Conservation (phyloP, 1,140 invertebrate genomes). For the Micrasema minimum region DNA sequence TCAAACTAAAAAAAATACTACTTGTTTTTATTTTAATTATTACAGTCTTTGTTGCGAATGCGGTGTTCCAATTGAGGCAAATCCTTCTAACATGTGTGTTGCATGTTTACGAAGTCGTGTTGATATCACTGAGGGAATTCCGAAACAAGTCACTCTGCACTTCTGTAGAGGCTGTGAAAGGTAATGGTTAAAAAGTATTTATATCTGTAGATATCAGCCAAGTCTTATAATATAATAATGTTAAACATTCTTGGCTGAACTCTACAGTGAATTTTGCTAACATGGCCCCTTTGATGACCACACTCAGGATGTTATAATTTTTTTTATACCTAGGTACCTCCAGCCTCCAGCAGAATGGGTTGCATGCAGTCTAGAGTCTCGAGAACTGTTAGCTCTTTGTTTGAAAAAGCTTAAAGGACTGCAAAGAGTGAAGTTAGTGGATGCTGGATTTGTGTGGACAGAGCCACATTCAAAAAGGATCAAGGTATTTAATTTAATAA, state of each 20-base stretch:
- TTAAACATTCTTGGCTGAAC: too few species aligned
- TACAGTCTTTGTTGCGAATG: slow-evolving; percentile 84
- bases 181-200: slow-evolving; percentile 63
- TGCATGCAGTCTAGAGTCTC: slow-evolving; percentile 88
- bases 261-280: too few species aligned
- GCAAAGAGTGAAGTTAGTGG: slow-evolving; percentile 88
- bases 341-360: slow-evolving; percentile 95
- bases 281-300: too few species aligned
- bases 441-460: slow-evolving; percentile 98
- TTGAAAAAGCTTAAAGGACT: slow-evolving; percentile 94
- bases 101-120: slow-evolving; percentile 89
- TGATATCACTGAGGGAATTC: slow-evolving; percentile 96
- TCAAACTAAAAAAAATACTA: too few species aligned
- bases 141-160: slow-evolving; percentile 90
- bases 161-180: slow-evolving; percentile 94
- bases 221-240: too few species aligned
- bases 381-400: slow-evolving; percentile 92
- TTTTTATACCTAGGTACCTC: slow-evolving; percentile 76
- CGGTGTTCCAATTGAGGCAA: slow-evolving; percentile 86
- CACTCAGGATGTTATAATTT: too few species aligned
- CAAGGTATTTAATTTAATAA: too few species aligned
- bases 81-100: slow-evolving; percentile 98
- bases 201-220: too few species aligned
- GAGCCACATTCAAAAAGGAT: slow-evolving; percentile 98
- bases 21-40: slow-evolving; percentile 46